phyloP scores from a whole-genome alignment of 2,113 vertebrate genomes.

The Riparia riparia region DNA sequence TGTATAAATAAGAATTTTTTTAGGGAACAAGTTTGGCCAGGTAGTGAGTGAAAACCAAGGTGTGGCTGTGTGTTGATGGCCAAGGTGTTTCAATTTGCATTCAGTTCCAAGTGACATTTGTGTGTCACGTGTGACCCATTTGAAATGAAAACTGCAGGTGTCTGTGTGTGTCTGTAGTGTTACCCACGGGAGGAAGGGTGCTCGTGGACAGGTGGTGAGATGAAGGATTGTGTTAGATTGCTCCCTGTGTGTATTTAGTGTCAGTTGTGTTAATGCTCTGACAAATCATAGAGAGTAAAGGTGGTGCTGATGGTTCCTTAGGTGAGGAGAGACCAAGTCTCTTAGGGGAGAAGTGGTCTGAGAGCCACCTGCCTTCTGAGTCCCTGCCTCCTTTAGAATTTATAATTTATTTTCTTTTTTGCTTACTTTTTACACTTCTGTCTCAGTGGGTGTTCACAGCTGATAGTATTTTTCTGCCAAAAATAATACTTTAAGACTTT shows the following conservation, averaged over 20 bases:
- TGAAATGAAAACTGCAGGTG: not conserved
- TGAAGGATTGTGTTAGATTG: not conserved
- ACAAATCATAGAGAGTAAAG: not conserved
- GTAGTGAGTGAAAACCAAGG: not conserved
- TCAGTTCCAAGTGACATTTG: fast-evolving
- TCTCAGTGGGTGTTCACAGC: not conserved
- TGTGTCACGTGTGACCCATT: fast-evolving
- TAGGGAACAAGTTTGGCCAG: not conserved
- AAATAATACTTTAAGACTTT: not conserved
- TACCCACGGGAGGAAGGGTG: not conserved
- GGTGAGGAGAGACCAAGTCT: not conserved
- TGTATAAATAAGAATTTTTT: not conserved
- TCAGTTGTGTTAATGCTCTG: not conserved
- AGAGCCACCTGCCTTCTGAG: not conserved
- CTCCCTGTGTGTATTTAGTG: not conserved
- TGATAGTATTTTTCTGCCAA: not conserved
- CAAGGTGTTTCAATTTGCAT: not conserved
- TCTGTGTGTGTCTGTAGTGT: not conserved
- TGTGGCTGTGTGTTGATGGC: not conserved
- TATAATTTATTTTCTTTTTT: not conserved
- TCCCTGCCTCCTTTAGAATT: not conserved
- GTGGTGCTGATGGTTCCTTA: not conserved
- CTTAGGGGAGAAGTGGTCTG: not conserved
- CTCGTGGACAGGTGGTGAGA: not conserved
- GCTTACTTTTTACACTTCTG: not conserved